Percentiles rank a stretch among this genome's conserved stretches.
These are phyloP conservation scores for Campaea margaritaria DNA, from an alignment of 2,888 invertebrate species.

Conservation along the genomic window DNA sequence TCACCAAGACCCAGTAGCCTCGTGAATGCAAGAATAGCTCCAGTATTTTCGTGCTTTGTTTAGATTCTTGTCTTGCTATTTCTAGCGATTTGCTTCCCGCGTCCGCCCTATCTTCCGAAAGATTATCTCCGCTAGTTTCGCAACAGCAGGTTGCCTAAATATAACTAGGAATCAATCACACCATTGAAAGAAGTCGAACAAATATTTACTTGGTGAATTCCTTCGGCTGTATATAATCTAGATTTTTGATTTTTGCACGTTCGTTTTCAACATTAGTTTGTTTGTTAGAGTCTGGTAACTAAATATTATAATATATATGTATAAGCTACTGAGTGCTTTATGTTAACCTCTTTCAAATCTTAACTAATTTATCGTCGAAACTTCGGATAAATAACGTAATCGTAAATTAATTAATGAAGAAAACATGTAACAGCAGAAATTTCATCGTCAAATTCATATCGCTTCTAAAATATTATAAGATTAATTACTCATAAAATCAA, in stretches of 20 bases:
- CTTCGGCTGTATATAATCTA: not conserved
- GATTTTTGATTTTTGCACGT: constrained; percentile 1
- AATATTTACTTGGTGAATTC: constrained; percentile 9
- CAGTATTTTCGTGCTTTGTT: constrained; percentile 8
- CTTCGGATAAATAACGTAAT: too few species aligned
- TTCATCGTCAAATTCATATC: too few species aligned
- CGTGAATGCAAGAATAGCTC: not conserved
- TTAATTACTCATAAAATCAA: too few species aligned
- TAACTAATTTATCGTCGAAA: too few species aligned
- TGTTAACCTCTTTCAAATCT: too few species aligned
- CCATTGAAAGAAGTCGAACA: constrained; percentile 4
- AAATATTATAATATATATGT: too few species aligned
- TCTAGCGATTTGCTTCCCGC: constrained; percentile 7
- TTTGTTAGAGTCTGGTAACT: too few species aligned
- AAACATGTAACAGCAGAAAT: too few species aligned
- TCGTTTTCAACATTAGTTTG: not conserved
- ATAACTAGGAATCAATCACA: constrained; percentile 13
- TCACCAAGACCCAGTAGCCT: not conserved
- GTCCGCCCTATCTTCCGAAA: constrained; percentile 13
- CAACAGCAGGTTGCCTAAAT: constrained; percentile 12
- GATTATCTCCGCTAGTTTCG: constrained; percentile 15
- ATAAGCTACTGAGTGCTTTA: too few species aligned
- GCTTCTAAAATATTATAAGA: too few species aligned
- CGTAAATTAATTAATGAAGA: too few species aligned
- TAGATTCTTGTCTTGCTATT: constrained; percentile 14